Percentiles rank a stretch among this genome's conserved stretches.
Conservation (phyloP, 30 jellyfish, hydroid and myxozoan species). For the Cassiopea xamachana region DNA sequence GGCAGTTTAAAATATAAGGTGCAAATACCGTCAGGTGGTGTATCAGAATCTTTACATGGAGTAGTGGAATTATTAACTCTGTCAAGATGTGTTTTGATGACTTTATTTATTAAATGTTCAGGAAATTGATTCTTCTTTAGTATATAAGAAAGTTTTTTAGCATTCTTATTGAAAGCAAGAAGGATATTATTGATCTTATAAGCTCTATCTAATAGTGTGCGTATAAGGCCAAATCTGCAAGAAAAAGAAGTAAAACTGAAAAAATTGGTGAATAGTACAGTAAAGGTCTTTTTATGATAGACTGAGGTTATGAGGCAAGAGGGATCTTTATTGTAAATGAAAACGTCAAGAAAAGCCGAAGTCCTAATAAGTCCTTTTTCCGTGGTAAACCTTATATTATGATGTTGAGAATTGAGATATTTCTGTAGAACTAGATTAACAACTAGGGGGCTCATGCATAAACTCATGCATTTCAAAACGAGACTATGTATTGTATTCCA, state of each 20-base stretch:
- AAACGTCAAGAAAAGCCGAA: background rate
- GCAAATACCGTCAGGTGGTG: background rate
- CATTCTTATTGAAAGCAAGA: background rate
- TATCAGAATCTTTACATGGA: background rate
- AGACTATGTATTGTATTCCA: too few relatives aligned
- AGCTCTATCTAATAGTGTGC: background rate
- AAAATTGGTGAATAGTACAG: background rate
- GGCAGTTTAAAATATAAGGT: background rate
- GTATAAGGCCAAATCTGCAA: background rate
- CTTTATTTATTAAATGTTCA: background rate
- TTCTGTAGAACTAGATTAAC: background rate
- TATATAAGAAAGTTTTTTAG: background rate
- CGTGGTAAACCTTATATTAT: background rate
- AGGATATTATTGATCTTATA: background rate
- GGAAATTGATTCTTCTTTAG: background rate
- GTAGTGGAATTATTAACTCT: background rate
- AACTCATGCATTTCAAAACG: too few relatives aligned
- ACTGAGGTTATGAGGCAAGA: background rate
- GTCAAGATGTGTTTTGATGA: background rate
- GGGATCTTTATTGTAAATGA: background rate
- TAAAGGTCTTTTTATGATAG: background rate
- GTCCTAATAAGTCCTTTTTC: background rate
- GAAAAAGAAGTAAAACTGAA: background rate
- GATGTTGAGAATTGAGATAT: background rate
- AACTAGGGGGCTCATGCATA: too few relatives aligned